Conservation (phyloP, 2,113 vertebrate genomes). For the Nothobranchius furzeri region DNA sequence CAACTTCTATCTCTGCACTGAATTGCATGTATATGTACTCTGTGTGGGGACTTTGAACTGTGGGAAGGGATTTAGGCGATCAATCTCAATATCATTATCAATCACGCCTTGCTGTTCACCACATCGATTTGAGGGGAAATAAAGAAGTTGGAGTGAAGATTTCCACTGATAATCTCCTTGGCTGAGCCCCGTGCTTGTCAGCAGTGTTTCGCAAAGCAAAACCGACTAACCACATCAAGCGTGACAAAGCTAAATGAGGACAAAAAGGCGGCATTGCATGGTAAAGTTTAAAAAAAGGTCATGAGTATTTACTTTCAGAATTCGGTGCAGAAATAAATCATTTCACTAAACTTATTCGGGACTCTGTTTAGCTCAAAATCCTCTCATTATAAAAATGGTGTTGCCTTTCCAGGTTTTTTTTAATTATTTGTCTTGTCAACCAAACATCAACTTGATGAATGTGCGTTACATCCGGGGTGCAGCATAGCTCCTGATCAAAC, state of each 20-base stretch:
- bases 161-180: constrained; percentile 86
- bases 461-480: constrained; percentile 61
- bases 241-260: constrained; percentile 18
- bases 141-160: constrained; percentile 85
- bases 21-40: constrained; percentile 81
- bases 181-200: constrained; percentile 81
- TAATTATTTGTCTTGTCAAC: constrained; percentile 40
- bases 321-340: constrained; percentile 21
- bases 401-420: constrained; percentile 20
- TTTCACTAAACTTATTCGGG: constrained; percentile 13
- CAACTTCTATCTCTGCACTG: constrained; percentile 76
- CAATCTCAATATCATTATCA: constrained; percentile 90
- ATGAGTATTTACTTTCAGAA: constrained; percentile 32
- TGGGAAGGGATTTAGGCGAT: constrained; percentile 86
- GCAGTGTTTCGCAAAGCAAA: constrained; percentile 65
- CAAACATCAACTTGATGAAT: constrained; percentile 65
- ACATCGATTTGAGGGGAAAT: constrained; percentile 83
- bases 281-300: constrained; percentile 4
- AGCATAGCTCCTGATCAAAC: constrained; percentile 80
- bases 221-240: constrained; percentile 36
- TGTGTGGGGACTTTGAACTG: constrained; percentile 85
- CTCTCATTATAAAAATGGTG: constrained; percentile 37
- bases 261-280: constrained; percentile 6
- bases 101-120: constrained; percentile 81
- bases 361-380: constrained; percentile 40